Percentiles rank a stretch among this genome's conserved stretches.
Evolutionary conservation across 23 tunicate genomes (phyloP).

Genomic region (Halocynthia roretzi): DNA sequence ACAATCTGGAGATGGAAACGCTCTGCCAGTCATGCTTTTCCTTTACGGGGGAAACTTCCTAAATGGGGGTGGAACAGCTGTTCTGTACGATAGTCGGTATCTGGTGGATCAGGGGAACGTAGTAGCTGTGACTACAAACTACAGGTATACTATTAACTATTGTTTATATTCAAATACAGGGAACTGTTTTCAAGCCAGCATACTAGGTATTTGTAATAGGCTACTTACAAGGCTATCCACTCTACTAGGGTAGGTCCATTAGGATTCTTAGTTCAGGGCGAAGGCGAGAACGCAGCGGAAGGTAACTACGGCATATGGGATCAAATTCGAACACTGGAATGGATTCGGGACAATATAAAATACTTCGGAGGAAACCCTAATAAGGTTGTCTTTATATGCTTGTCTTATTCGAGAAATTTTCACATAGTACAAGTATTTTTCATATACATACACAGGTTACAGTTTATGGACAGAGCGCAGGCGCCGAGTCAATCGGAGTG

Average conservation of each 20-base stretch:
- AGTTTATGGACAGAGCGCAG: conserved; percentile 84
- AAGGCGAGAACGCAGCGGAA: conserved; percentile 23
- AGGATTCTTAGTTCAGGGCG: conserved; percentile 57
- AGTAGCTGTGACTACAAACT: conserved; percentile 71
- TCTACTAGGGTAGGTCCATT: conserved; percentile 46
- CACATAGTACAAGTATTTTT: not conserved
- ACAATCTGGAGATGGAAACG: not conserved
- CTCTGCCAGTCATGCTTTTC: conserved; percentile 65
- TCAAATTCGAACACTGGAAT: conserved; percentile 51
- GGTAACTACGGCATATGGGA: conserved; percentile 78
- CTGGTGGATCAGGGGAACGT: conserved; percentile 68
- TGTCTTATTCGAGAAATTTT: not conserved
- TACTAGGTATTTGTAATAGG: too few relatives aligned
- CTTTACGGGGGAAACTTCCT: conserved; percentile 78
- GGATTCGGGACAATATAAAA: conserved; percentile 44
- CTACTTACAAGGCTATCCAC: too few relatives aligned
- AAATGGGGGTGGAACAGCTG: conserved; percentile 58
- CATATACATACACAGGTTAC: conserved; percentile 44
- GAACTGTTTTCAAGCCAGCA: not conserved
- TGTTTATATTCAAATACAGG: not conserved
- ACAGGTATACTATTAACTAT: conserved; percentile 26
- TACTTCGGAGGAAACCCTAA: conserved; percentile 65
- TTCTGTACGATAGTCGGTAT: conserved; percentile 58
- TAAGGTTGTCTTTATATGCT: conserved; percentile 5
- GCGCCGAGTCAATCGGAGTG: conserved; percentile 85